phyloP scores from a whole-genome alignment of 2,797 vertebrate species.

The Cyprinella venusta region DNA sequence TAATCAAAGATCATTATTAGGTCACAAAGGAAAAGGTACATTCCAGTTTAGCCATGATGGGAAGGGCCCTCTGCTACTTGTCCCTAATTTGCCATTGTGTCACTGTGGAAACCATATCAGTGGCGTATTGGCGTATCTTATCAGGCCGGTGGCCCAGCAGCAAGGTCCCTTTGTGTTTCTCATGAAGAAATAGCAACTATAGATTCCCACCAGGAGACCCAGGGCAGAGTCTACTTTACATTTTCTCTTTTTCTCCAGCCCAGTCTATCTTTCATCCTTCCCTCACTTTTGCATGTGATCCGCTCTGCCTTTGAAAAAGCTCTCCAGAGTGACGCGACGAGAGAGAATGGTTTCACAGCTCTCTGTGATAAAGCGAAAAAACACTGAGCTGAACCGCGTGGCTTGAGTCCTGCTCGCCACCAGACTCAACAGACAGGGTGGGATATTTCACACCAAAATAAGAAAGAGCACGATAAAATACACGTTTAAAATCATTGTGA shows the following conservation, averaged over 20 bases:
- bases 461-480: neutral
- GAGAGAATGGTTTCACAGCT: conserved; percentile 51
- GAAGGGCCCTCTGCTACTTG: conserved; percentile 38
- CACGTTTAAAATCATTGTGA: neutral
- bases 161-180: conserved; percentile 67
- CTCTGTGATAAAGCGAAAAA: conserved; percentile 42
- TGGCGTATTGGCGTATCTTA: conserved; percentile 71
- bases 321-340: conserved; percentile 48
- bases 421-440: conserved; percentile 5
- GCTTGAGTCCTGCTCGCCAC: neutral
- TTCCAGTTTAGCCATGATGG: conserved; percentile 40
- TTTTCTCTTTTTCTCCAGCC: conserved; percentile 40
- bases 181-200: conserved; percentile 66
- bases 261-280: conserved; percentile 20
- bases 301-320: conserved; percentile 49
- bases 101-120: conserved; percentile 71
- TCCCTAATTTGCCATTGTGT: conserved; percentile 51
- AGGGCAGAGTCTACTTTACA: conserved; percentile 51
- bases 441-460: conserved; percentile 15
- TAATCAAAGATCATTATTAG: conserved; percentile 1
- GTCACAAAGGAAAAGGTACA: conserved; percentile 26
- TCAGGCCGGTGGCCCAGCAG: conserved; percentile 69
- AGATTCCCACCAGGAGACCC: conserved; percentile 49
- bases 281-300: conserved; percentile 39
- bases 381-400: conserved; percentile 13